Percentiles rank a stretch among this genome's conserved stretches.
These are phyloP conservation scores for Synanthedon myopaeformis DNA, from an alignment of 2,888 invertebrate species.

Conservation along the genomic window DNA sequence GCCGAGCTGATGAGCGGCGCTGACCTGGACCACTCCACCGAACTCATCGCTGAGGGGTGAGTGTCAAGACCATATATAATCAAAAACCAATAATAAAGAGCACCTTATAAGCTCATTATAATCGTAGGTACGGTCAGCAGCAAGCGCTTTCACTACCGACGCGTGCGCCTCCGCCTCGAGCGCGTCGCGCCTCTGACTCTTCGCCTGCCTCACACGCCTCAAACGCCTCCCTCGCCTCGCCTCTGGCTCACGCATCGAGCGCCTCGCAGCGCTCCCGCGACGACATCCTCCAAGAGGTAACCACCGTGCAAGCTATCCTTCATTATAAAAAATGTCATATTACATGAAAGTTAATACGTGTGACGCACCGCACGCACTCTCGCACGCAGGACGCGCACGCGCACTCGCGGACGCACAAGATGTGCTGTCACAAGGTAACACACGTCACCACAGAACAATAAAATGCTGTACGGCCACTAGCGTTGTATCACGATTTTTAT, in stretches of 20 bases:
- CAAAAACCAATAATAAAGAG: too few species aligned
- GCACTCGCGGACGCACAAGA: constrained; percentile 21
- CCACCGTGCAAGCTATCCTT: too few species aligned
- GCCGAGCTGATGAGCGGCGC: constrained; percentile 64
- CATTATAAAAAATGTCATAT: too few species aligned
- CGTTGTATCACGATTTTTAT: not conserved
- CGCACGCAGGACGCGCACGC: not conserved
- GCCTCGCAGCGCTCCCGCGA: not conserved
- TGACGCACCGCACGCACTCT: not conserved
- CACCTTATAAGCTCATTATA: not conserved
- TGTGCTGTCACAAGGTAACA: constrained; percentile 69
- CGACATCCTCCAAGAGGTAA: too few species aligned
- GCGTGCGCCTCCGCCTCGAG: constrained; percentile 9
- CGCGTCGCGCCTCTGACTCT: constrained; percentile 9
- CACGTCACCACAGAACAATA: too few species aligned
- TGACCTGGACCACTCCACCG: constrained; percentile 43
- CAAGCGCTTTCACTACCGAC: constrained; percentile 10
- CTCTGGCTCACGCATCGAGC: not conserved
- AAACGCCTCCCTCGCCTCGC: not conserved
- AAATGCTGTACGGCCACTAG: not conserved
- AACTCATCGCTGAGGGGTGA: constrained; percentile 67
- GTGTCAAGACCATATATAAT: too few species aligned
- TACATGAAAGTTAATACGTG: too few species aligned
- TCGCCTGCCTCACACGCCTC: not conserved
- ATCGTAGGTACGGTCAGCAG: constrained; percentile 35